These are phyloP conservation scores for Nyctalus aviator DNA, from an alignment of 2,797 vertebrate genomes.

Conservation along the genomic window DNA sequence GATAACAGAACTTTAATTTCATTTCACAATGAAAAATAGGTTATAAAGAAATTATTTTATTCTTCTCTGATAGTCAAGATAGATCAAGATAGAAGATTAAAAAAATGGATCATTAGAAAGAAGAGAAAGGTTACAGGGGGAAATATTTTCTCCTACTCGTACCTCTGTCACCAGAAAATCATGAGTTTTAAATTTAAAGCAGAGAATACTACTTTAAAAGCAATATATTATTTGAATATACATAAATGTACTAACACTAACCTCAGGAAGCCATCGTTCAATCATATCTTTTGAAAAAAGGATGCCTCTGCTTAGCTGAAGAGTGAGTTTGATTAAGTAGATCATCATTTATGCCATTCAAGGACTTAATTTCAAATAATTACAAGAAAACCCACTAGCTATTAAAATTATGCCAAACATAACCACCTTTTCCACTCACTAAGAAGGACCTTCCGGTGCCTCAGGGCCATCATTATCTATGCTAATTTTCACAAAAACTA, in stretches of 20 bases:
- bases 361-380: constrained; percentile 43
- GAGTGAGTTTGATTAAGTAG: constrained; percentile 35
- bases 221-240: neutral
- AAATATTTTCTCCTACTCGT: neutral
- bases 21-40: constrained; percentile 44
- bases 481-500: constrained; percentile 64
- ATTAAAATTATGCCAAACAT: constrained; percentile 56
- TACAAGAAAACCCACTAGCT: constrained; percentile 66
- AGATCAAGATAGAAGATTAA: constrained; percentile 16
- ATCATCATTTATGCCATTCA: neutral
- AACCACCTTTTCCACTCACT: constrained; percentile 50
- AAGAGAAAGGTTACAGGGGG: neutral
- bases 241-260: neutral
- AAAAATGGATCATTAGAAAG: neutral
- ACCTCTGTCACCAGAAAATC: neutral
- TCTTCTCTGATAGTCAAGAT: neutral
- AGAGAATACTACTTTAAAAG: neutral
- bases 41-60: constrained; percentile 43
- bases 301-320: neutral
- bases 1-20: neutral
- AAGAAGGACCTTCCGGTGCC: constrained; percentile 24
- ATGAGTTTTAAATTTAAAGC: neutral
- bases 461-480: constrained; percentile 40
- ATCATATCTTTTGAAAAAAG: constrained; percentile 30
- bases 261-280: neutral